Base-by-base conservation (phyloP, 2,113 vertebrate species). In the Neopipo cinnamomea region DNA sequence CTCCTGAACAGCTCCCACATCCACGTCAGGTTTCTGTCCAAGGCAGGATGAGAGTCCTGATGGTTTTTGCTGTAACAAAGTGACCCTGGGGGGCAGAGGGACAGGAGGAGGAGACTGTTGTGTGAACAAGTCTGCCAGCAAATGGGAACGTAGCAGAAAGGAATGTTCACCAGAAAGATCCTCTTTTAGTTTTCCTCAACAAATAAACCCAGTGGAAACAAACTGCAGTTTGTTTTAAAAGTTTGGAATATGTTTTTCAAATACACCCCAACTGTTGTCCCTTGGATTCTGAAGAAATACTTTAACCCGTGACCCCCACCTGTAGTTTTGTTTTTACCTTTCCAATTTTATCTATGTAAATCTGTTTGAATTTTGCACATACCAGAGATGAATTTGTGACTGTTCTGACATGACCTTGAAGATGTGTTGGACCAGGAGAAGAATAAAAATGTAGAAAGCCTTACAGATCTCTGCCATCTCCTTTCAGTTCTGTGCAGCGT, bases 391-490 rank as follows among this genome's bases (percentile, higher is more conserved):
- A 71, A 41, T 71, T 73, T 2, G 4, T 89, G 56, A 47, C 66
- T 88, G 22, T 84, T 91, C 72, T 85, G 71, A 88, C 17, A 2
- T n/a, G 22, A 84, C 37, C 13, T 71, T 37, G 79, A 71, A 68
- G 41, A 88, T 10, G 3, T 39, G 68, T 71, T 90, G 85, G 73
- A 67, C 30, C 23, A 35, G 53, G 53, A 95, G 56, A 88, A 86
- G 73, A 96, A 91, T 84, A 89, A 91, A 88, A 87, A 22, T 62
- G 31, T 89, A 72, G 92, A 92, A 93, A 84, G 80, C 73, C 37
- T 92, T 71, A 42, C 3, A 53, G 6, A 42, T 83, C 47, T 77
- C 71, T 35, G 3, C 73, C 31, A 15, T 77, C 61, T 95, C 55
- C 47, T 63, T 89, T 90, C 0, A 1, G 12, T 90, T 86, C 56